Evolutionary conservation across 2,113 vertebrate genomes (phyloP), one percentile per base, ranked within the genome.

Genomic region (Theristicus caerulescens): DNA sequence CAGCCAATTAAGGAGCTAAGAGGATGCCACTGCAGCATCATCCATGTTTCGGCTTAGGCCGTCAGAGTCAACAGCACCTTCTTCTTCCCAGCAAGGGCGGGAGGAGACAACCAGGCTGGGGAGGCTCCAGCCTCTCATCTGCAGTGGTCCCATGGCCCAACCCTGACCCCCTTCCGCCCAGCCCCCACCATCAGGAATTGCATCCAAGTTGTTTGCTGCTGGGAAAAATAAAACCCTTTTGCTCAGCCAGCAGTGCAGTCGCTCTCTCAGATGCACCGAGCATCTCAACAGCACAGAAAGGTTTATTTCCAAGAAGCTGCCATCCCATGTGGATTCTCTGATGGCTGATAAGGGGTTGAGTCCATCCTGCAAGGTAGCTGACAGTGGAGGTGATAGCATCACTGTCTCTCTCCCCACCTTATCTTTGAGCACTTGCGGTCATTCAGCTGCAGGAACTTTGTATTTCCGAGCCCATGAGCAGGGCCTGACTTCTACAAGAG

Each of bases 131-230:
- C 9, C 16, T n/a, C 29, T 3, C 57, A 13, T 6, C 34, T 21
- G 20, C 58, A 69, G 66, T 1, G 0, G 46, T 40, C 86, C 31
- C 26, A 1, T 0, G 6, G 38, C 38, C 57, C 15, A 20, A 2
- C n/a, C 40, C 65, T 1, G 3, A 29, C 42, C 29, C 54, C 21
- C 2, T 20, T n/a, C 2, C n/a, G n/a, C 7, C 10, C 17, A 7
- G 10, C 5, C 11, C 11, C 10, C 47, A 26, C 44, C 58, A 9
- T 18, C 77, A 71, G 32, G 58, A 34, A 69, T 26, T 46, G 22
- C 29, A n/a, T 32, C 66, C 0, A 0, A 32, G 42, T 42, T 27
- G 10, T 65, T 65, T 58, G 27, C 21, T 16, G 21, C 36, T 38
- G 16, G 8, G 40, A 52, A 78, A 51, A 92, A 3, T 13, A 57